phyloP scores from a whole-genome alignment of 1,140 invertebrate species.

The Dendrolimus punctatus region DNA sequence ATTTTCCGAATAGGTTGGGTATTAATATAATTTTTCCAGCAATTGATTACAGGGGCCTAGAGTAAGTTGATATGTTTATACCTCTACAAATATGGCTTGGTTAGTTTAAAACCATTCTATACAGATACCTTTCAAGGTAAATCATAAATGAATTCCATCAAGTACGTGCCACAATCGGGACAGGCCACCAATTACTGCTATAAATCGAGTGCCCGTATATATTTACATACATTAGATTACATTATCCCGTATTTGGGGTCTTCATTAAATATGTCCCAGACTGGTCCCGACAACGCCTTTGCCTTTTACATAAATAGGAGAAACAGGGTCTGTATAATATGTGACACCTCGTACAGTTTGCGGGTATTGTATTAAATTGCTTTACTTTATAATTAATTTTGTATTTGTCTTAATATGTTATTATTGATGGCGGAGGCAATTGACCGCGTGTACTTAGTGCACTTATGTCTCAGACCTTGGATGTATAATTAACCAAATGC shows the following conservation, averaged over 20 bases:
- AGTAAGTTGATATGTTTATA: too few species aligned
- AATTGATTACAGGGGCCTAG: too few species aligned
- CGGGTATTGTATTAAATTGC: too few species aligned
- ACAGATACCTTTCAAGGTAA: background rate
- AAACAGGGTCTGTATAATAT: slow-evolving; percentile 1
- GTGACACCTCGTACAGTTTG: background rate
- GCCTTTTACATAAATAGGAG: background rate
- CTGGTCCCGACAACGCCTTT: background rate
- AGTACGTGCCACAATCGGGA: slow-evolving; percentile 9
- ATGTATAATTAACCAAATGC: too few species aligned
- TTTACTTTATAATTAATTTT: too few species aligned
- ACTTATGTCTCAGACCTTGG: too few species aligned
- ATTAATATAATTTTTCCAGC: too few species aligned
- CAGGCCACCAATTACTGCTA: slow-evolving; percentile 10
- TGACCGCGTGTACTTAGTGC: too few species aligned
- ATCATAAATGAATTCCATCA: slow-evolving; percentile 17
- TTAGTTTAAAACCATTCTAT: background rate
- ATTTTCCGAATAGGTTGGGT: too few species aligned
- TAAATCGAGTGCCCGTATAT: slow-evolving; percentile 13
- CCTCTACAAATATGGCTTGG: background rate
- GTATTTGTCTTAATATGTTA: too few species aligned
- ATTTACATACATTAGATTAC: slow-evolving; percentile 26
- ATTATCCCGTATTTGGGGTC: slow-evolving; percentile 16
- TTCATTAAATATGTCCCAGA: slow-evolving; percentile 25
- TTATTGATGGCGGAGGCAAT: too few species aligned